Percentiles rank a stretch among this genome's conserved stretches.
These are phyloP conservation scores for Margaritifera margaritifera DNA, from an alignment of 2,888 invertebrate species.

Conservation along the genomic window DNA sequence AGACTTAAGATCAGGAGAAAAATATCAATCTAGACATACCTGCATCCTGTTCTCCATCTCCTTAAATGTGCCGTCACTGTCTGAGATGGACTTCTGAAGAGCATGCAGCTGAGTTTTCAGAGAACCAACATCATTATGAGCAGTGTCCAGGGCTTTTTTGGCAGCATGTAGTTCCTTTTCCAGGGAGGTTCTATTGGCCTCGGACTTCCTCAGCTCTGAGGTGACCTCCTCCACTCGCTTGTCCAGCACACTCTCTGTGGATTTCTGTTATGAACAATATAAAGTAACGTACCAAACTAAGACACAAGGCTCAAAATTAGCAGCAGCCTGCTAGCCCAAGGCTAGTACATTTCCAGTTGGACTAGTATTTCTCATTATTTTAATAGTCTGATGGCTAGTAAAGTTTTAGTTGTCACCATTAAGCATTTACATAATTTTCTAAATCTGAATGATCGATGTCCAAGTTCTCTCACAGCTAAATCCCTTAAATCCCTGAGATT, in stretches of 20 bases:
- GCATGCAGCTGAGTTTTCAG: conserved; percentile 74
- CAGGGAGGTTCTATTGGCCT: conserved; percentile 47
- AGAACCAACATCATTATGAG: conserved; percentile 78
- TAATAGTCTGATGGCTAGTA: too few relatives aligned
- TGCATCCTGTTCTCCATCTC: conserved; percentile 76
- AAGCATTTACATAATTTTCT: too few relatives aligned
- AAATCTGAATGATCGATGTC: too few relatives aligned
- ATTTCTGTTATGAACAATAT: conserved; percentile 43
- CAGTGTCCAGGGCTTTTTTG: conserved; percentile 71
- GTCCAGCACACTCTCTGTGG: conserved; percentile 46
- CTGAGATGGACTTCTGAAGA: conserved; percentile 55
- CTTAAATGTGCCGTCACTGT: conserved; percentile 48
- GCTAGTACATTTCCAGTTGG: too few relatives aligned
- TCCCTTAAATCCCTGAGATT: too few relatives aligned
- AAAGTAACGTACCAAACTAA: not conserved
- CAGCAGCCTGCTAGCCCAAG: not conserved
- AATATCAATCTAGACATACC: conserved; percentile 64
- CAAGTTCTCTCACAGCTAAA: too few relatives aligned
- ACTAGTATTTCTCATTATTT: too few relatives aligned
- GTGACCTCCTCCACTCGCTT: conserved; percentile 75
- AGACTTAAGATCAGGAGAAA: too few relatives aligned
- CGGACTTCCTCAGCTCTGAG: conserved; percentile 68
- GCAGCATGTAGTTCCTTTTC: conserved; percentile 48
- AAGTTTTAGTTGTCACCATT: too few relatives aligned
- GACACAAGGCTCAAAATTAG: not conserved